Percentiles rank a stretch among this genome's conserved stretches.
phyloP scores from a whole-genome alignment of 2,797 vertebrate genomes.

The Pangasius krempfi region DNA sequence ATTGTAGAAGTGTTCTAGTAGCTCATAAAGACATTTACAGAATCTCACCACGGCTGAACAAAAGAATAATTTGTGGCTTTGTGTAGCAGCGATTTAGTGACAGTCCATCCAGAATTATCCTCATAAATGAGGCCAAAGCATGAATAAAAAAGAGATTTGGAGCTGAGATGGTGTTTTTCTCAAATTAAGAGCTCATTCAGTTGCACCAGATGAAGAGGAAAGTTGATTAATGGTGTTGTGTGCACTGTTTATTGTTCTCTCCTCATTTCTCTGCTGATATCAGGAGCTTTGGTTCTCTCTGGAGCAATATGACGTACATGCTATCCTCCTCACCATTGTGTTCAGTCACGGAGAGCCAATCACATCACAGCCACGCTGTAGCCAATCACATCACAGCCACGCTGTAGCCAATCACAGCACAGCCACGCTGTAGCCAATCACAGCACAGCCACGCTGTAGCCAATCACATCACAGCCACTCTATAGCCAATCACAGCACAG shows the following conservation, averaged over 20 bases:
- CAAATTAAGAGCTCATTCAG: conserved; percentile 1
- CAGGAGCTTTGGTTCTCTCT: not conserved
- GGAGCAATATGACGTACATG: not conserved
- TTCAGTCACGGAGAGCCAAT: not conserved
- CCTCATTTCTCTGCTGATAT: not conserved
- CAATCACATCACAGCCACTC: too few relatives aligned
- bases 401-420: not conserved
- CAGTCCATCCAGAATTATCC: not conserved
- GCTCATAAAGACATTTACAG: conserved; percentile 2
- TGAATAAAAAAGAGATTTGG: conserved; percentile 12
- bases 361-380: not conserved
- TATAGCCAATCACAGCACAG: too few relatives aligned
- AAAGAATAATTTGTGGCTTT: conserved; percentile 13
- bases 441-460: too few relatives aligned
- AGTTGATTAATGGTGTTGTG: not conserved
- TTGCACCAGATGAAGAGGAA: not conserved
- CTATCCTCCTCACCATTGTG: not conserved
- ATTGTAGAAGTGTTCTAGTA: not conserved
- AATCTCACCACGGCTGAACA: not conserved
- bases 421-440: not conserved
- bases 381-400: not conserved
- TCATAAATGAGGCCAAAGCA: conserved; percentile 5
- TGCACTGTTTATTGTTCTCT: not conserved
- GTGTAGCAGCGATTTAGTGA: not conserved
- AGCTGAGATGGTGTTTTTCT: not conserved